Percentiles rank a stretch among this genome's conserved stretches.
Evolutionary conservation across 2,113 vertebrate genomes (phyloP).

Genomic region (Coturnix japonica): DNA sequence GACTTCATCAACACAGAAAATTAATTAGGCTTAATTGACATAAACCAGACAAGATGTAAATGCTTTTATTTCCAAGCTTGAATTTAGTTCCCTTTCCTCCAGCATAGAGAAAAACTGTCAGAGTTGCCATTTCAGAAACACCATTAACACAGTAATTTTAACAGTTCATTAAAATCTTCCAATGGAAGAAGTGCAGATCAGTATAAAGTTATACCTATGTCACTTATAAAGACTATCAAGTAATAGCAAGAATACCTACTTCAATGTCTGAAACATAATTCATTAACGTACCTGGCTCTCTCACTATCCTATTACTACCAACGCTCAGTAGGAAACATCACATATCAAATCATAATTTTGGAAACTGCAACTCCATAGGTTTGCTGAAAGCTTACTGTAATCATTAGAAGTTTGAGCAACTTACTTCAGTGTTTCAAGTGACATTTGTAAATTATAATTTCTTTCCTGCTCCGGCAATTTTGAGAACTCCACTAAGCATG

Average conservation of each 20-base stretch:
- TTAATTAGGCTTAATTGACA: background rate
- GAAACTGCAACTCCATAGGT: background rate
- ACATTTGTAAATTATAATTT: conserved; percentile 98
- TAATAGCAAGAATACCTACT: background rate
- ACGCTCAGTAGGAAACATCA: background rate
- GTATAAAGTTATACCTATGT: background rate
- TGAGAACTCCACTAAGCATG: conserved; percentile 94
- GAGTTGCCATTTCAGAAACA: background rate
- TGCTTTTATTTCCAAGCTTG: background rate
- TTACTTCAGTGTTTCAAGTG: conserved; percentile 95
- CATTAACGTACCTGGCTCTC: background rate
- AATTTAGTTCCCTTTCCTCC: background rate
- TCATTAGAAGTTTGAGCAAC: conserved; percentile 11
- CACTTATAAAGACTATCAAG: background rate
- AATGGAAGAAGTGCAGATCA: background rate
- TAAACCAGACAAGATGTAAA: background rate
- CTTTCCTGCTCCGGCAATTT: conserved; percentile 94
- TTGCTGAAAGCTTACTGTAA: background rate
- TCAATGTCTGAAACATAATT: background rate
- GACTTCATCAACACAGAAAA: background rate
- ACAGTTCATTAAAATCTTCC: background rate
- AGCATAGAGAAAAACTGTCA: background rate
- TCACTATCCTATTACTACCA: background rate
- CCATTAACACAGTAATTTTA: background rate
- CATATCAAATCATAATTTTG: background rate